phyloP scores from a whole-genome alignment of 2,888 invertebrate genomes.

The Drosophila crucigera region DNA sequence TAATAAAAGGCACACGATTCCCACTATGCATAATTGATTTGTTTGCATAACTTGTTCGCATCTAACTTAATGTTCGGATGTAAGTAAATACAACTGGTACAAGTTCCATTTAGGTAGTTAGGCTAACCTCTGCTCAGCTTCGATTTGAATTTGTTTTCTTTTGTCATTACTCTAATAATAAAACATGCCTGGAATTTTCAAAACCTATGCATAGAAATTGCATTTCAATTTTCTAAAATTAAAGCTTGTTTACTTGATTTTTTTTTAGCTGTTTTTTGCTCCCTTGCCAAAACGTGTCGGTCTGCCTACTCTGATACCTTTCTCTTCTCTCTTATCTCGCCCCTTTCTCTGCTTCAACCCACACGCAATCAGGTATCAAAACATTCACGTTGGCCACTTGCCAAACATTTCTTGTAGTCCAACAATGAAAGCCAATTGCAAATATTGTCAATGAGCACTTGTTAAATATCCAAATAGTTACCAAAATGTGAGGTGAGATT shows the following conservation, averaged over 20 bases:
- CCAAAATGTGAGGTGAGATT: constrained; percentile 34
- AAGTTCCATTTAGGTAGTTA: constrained; percentile 26
- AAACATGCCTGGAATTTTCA: constrained; percentile 21
- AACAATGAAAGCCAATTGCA: constrained; percentile 22
- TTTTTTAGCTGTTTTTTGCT: constrained; percentile 11
- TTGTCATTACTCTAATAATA: not conserved
- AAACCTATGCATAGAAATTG: constrained; percentile 22
- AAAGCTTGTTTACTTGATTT: constrained; percentile 18
- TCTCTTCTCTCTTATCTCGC: not conserved
- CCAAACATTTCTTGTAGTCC: constrained; percentile 34
- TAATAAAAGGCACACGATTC: constrained; percentile 40
- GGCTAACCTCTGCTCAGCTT: not conserved
- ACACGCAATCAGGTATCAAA: constrained; percentile 42
- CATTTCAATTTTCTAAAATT: constrained; percentile 8
- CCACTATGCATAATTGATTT: constrained; percentile 42
- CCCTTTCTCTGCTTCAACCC: not conserved
- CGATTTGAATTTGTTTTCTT: constrained; percentile 1
- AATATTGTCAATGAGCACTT: constrained; percentile 32
- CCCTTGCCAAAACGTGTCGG: constrained; percentile 51
- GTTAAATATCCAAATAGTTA: constrained; percentile 18
- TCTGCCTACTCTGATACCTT: constrained; percentile 12
- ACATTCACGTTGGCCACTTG: constrained; percentile 52
- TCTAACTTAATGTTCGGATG: not conserved
- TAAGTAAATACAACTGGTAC: constrained; percentile 11
- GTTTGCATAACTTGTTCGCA: constrained; percentile 43